These are phyloP conservation scores for Pristionchus entomophagus DNA, from an alignment of 2,888 invertebrate genomes.

Conservation along the genomic window DNA sequence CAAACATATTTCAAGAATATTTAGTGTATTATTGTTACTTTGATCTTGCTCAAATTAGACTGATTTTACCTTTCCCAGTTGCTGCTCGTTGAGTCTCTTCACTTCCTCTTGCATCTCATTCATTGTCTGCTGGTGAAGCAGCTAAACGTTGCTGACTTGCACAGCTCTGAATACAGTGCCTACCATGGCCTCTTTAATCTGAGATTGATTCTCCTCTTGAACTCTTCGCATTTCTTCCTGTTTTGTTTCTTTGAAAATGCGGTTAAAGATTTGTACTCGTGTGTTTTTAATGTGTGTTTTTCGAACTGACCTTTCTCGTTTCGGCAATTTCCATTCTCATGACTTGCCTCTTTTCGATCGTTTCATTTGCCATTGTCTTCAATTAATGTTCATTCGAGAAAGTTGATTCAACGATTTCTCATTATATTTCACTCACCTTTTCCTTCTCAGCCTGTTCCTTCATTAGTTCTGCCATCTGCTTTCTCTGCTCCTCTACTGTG, in stretches of 20 bases:
- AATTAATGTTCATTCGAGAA: too few species aligned
- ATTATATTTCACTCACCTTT: too few species aligned
- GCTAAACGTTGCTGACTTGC: background rate
- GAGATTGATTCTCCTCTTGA: background rate
- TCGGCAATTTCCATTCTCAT: background rate
- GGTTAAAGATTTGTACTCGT: too few species aligned
- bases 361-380: background rate
- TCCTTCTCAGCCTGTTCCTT: constrained; percentile 11
- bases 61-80: background rate
- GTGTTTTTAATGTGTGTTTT: too few species aligned
- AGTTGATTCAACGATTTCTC: too few species aligned
- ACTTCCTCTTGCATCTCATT: background rate
- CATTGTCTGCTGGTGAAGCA: background rate
- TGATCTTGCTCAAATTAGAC: too few species aligned
- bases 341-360: background rate
- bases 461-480: background rate
- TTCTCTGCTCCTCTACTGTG: background rate
- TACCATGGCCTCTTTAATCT: background rate
- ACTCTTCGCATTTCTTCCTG: background rate
- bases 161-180: background rate
- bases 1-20: too few species aligned
- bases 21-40: too few species aligned
- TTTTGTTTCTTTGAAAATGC: too few species aligned
- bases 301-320: background rate
- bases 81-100: constrained; percentile 8